Evolutionary conservation across 1,140 invertebrate species (phyloP).

Genomic region (Paraescarpia echinospica): DNA sequence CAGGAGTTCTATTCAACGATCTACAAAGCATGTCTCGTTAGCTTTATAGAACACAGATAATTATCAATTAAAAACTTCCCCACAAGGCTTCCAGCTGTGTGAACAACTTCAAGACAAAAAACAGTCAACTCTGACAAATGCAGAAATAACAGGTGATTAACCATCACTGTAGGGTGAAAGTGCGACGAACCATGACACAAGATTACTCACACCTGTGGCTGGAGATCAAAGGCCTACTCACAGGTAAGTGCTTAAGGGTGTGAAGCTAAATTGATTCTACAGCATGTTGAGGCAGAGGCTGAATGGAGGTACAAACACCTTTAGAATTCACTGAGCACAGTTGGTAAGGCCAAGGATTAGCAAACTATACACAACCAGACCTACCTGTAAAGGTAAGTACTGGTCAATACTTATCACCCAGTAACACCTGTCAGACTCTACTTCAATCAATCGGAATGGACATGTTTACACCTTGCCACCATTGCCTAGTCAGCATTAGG

Average conservation of each 20-base stretch:
- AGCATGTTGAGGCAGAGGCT: neutral
- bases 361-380: neutral
- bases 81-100: neutral
- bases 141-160: slow-evolving; percentile 6
- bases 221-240: neutral
- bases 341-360: neutral
- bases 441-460: neutral
- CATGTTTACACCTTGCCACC: neutral
- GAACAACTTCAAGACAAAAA: neutral
- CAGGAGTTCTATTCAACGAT: neutral
- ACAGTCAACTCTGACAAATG: neutral
- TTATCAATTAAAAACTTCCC: neutral
- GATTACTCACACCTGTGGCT: neutral
- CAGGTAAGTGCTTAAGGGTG: neutral
- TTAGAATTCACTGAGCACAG: neutral
- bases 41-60: neutral
- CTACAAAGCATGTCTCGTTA: neutral
- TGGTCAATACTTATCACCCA: neutral
- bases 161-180: neutral
- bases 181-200: neutral
- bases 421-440: neutral
- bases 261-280: neutral
- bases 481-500: neutral
- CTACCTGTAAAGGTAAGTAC: neutral
- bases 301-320: neutral